Base-by-base conservation (phyloP, 2,797 vertebrate species). In the Leptoclinus maculatus region DNA sequence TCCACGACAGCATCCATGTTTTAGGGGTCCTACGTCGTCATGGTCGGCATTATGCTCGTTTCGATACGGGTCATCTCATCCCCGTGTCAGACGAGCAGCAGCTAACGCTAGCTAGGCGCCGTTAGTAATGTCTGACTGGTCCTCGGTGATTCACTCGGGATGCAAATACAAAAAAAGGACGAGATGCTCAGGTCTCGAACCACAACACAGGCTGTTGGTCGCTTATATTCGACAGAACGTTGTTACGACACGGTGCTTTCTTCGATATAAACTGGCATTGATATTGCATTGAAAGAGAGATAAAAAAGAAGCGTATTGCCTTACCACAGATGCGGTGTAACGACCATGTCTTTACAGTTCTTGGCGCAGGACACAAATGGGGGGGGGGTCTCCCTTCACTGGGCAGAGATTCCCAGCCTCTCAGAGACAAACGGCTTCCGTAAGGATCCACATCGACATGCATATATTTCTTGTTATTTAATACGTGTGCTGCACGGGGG, bases 331-430 rank as follows among this genome's bases (percentile, higher is more conserved):
- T 87, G 91, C 86, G 84, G 71, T 66, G 87, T 87, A 78, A 84
- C 84, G 90, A 89, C 85, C 94, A 93, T 93, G 88, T 92, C 93
- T 94, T 84, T 76, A 89, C 89, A 78, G 91, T 89, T 94, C 91
- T 93, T 94, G 93, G 91, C 95, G 95, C 95, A 96, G 93, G 89
- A 94, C 94, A 90, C 91, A 92, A 94, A 91, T 88, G 54, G 54
- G n/a, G n/a, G n/a, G 80, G 87, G 86, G 90, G 83, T 91, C 85
- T 91, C 83, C 85, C 84, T 89, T 63, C 64, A 79, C 85, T 80
- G 82, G 82, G 60, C 66, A 84, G 70, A 80, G 75, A 72, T 62
- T 53, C 83, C 71, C 75, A 64, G 82, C 79, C 78, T 10, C 80
- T 88, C 82, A 89, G 0, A 83, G 74, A 66, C 62, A 67, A 38